Percentiles rank a stretch among this genome's conserved stretches.
phyloP scores from a whole-genome alignment of 2,113 vertebrate genomes.

The Atlantisia rogersi region DNA sequence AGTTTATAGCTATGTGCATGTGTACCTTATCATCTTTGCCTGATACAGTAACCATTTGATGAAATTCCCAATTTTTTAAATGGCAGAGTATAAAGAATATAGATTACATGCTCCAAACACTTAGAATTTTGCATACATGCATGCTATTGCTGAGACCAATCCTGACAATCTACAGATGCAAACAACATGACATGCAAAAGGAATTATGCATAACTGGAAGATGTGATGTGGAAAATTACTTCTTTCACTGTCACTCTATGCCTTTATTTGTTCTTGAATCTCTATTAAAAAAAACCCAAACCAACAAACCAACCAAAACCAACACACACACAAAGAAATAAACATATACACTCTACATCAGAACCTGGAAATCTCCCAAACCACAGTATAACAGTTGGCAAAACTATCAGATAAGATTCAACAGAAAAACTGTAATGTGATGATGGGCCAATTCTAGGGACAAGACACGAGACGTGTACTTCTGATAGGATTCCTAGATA shows the following conservation, averaged over 20 bases:
- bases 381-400: neutral
- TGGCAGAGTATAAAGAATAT: neutral
- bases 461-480: neutral
- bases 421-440: conserved; percentile 1
- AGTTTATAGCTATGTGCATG: neutral
- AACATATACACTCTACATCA: neutral
- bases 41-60: neutral
- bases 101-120: neutral
- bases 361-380: conserved; percentile 29
- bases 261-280: conserved; percentile 20
- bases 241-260: conserved; percentile 8
- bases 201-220: conserved; percentile 24
- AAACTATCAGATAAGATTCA: conserved; percentile 39
- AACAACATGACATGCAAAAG: neutral
- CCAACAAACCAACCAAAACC: neutral
- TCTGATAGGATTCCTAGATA: neutral
- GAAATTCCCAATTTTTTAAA: neutral
- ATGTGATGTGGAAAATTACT: conserved; percentile 40
- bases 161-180: conserved; percentile 21
- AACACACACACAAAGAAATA: conserved; percentile 12
- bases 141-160: neutral
- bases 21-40: neutral
- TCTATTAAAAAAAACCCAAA: neutral
- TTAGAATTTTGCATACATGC: neutral
- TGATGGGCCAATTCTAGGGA: conserved; percentile 18